Evolutionary conservation across 2,797 vertebrate genomes (phyloP).

Genomic region (Hephaestus fuliginosus): DNA sequence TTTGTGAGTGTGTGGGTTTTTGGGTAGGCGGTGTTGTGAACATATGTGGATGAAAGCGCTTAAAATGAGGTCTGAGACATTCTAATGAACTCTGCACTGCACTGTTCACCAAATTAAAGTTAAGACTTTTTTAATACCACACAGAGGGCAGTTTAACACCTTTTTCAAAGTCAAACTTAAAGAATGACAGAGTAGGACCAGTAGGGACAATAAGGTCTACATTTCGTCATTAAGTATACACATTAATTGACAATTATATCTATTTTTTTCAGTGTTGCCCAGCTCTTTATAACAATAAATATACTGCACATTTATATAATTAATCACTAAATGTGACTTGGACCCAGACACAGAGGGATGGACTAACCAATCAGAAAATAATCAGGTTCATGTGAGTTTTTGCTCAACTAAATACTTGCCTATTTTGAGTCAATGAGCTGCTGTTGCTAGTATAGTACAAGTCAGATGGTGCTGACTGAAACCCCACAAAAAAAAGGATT

Average conservation of each 20-base stretch:
- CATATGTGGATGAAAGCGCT: conserved; percentile 37
- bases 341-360: not conserved
- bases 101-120: not conserved
- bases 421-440: not conserved
- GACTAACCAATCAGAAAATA: not conserved
- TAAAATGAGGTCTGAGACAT: conserved; percentile 28
- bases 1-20: conserved; percentile 47
- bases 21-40: conserved; percentile 54
- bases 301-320: not conserved
- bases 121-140: not conserved
- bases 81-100: not conserved
- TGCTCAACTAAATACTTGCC: not conserved
- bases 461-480: too few species aligned
- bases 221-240: not conserved
- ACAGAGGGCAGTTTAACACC: too few species aligned
- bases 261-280: not conserved
- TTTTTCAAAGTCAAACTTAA: not conserved
- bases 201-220: not conserved
- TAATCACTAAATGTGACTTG: not conserved
- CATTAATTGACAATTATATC: not conserved
- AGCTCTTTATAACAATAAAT: not conserved
- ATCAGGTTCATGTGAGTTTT: not conserved
- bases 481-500: too few species aligned
- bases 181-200: not conserved
- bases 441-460: not conserved